Base-by-base conservation (phyloP, 2,888 invertebrate species). In the Paralinhomoeus sp. region DNA sequence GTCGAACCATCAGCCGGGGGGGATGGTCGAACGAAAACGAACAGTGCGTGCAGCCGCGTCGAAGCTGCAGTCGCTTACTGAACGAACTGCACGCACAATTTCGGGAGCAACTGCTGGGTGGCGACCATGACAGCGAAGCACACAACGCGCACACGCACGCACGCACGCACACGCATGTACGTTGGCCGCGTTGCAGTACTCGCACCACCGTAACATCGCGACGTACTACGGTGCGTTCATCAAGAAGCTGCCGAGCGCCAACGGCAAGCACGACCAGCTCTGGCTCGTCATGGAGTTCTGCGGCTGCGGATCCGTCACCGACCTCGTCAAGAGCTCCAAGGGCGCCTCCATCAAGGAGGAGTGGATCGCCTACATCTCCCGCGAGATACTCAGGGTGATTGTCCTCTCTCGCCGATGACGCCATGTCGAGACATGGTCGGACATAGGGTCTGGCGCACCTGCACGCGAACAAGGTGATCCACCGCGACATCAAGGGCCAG, bases 211-310 rank as follows among this genome's bases (percentile, higher is more conserved):
- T 61, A 99, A 99, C 70, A 97, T 99, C 63, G 97, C 97, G 53
- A 99, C 93, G 48, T 99, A 99, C 68, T 99, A 93, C 72, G 97
- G 97, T 54, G 97, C 97, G 59, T 99, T 99, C 69, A 93, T 99
- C 56, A 93, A 93, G 69, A 97, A 97, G 69, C 84, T 85, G 58
- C 61, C 61, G 23, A 56, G 56, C 9, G 54, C 58, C 12, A 87
- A 87, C 36, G 91, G 93, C 39, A 93, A 93, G 71, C 93, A 97
- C 70, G 97, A 99, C 68, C 93, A 97, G 64, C 23, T 48, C 9
- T 56, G 69, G 68, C 72, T 93, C 66, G 93, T 99, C 48, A 99
- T 97, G 97, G 97, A 97, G 69, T 99, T 93, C 65, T 97, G 97
- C 71, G 97, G 97, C 57, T 93, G 91, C 64, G 91, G 85, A 48